A percentile compares a stretch with the other conserved stretches of the same genome.
phyloP scores from a whole-genome alignment of 92 coral and sea anemone species.

The Parazoanthus swiftii region DNA sequence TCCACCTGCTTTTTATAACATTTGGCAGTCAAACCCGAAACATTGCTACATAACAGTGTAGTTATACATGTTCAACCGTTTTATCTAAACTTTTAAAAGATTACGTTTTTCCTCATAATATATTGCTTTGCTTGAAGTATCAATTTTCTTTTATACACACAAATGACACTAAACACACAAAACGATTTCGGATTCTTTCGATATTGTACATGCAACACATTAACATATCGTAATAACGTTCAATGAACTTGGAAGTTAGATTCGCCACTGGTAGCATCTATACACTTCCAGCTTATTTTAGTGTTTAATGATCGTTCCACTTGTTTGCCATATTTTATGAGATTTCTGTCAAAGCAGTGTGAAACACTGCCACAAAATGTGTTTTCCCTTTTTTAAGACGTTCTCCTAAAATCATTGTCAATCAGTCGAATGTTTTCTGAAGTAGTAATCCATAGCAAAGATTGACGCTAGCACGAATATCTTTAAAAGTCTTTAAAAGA shows the following conservation, averaged over 20 bases:
- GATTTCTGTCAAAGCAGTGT: conserved; percentile 11
- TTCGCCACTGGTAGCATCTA: not conserved
- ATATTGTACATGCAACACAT: not conserved
- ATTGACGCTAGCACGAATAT: not conserved
- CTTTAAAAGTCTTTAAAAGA: not conserved
- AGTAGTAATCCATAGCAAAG: not conserved
- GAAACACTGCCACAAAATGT: not conserved
- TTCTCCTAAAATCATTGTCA: not conserved
- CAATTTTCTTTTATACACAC: too few relatives aligned
- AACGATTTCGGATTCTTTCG: not conserved
- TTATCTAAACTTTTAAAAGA: not conserved
- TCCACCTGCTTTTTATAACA: conserved; percentile 1
- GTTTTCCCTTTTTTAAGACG: not conserved
- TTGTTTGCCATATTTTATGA: not conserved
- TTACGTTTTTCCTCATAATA: too few relatives aligned
- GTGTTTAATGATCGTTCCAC: not conserved
- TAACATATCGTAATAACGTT: not conserved
- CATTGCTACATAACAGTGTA: not conserved
- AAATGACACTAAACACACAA: too few relatives aligned
- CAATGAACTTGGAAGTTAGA: not conserved
- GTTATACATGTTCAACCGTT: not conserved
- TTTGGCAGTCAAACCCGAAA: not conserved
- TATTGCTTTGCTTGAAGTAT: not conserved
- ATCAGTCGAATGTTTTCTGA: not conserved
- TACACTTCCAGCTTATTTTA: not conserved